Evolutionary conservation across 2,888 invertebrate genomes (phyloP).

Genomic region (Lasioglossum leucozonium): DNA sequence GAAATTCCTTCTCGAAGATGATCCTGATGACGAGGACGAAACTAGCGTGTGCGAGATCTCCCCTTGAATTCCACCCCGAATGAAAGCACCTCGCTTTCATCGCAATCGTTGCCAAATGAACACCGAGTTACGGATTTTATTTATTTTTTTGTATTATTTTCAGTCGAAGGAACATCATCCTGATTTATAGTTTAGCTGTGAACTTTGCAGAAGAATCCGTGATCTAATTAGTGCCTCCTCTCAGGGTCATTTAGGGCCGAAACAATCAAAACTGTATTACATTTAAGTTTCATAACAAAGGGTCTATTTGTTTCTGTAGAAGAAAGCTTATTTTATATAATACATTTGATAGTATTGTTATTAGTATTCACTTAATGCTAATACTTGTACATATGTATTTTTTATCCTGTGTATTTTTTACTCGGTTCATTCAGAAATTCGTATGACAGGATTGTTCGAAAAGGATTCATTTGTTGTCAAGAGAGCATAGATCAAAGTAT

Average conservation of each 20-base stretch:
- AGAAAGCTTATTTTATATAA: neutral
- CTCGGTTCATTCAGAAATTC: neutral
- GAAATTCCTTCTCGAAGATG: constrained; percentile 52
- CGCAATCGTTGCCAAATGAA: neutral
- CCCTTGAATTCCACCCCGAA: neutral
- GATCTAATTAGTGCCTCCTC: neutral
- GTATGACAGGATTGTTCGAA: neutral
- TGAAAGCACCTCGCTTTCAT: neutral
- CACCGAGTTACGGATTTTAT: neutral
- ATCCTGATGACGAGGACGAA: constrained; percentile 57
- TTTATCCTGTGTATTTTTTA: too few relatives aligned
- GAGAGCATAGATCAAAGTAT: neutral
- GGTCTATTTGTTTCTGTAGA: constrained; percentile 14
- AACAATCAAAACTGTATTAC: neutral
- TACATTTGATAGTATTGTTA: neutral
- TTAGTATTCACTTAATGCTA: neutral
- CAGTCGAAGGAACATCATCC: neutral
- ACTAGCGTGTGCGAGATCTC: constrained; percentile 35
- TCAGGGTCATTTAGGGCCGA: neutral
- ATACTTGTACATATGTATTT: neutral
- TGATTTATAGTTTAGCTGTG: neutral
- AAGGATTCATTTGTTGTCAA: neutral
- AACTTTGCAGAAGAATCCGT: neutral
- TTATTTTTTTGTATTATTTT: neutral
- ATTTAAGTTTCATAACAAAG: constrained; percentile 14